Evolutionary conservation across 2,113 vertebrate genomes (phyloP), one percentile per base, ranked within the genome.

Genomic region (Cryptomyrus ogoouensis): DNA sequence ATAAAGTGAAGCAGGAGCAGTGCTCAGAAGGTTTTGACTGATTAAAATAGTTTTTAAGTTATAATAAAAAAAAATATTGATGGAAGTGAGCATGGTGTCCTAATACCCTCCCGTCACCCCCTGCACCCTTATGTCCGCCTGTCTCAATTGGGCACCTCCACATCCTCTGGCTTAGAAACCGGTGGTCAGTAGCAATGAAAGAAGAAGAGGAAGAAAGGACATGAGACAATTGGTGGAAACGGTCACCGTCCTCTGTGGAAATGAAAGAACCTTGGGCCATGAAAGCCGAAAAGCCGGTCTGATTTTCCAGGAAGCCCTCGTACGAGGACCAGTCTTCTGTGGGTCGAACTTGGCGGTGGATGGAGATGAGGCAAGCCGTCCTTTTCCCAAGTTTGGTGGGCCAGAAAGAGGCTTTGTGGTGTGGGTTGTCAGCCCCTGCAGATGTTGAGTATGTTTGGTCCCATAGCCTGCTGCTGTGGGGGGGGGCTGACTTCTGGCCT

Each of bases 211-310:
- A 90, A 90, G 86, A 87, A 88, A 83, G 87, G 47, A 39, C 47
- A 47, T 24, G 24, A 58, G 66, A 90, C 90, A 90, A 90, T 90
- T 83, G 90, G 86, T 13, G 87, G 90, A 90, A 90, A 88, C 39
- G 49, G 52, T 31, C 47, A 56, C 70, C 77, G 9, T 56, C 39
- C 21, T 10, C 52, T 88, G 85, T 90, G 84, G 44, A 88, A 90
- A 70, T 46, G 83, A 86, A 52, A 90, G 52, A 27, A 5, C 44
- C 77, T 80, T 46, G 66, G 35, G 62, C 74, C 52, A 35, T 1
- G 31, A 19, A 49, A 53, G 39, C 8, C 27, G 8, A 80, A 39
- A 53, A 31, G 49, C 15, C 1, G 9, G 31, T 77, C 49, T 87
- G 3, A 49, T 87, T 53, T n/a, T 0, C 27, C 85, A 49, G 85